Evolutionary conservation across 2,888 invertebrate genomes (phyloP).

Genomic region (Drosophila nr. perissopoda): DNA sequence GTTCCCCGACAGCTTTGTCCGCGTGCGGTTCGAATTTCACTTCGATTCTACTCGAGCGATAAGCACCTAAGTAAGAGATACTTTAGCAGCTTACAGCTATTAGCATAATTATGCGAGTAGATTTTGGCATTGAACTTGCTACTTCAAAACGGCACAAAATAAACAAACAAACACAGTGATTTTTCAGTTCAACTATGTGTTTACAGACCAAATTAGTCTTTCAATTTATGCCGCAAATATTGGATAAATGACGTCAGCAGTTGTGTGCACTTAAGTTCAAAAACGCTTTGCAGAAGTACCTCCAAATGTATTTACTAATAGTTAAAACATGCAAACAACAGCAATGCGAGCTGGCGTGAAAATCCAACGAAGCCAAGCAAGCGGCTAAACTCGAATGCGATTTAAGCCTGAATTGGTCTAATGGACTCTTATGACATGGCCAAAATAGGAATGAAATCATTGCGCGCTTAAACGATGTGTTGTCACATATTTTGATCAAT

Average conservation of each 20-base stretch:
- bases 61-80: conserved; percentile 18
- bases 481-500: neutral
- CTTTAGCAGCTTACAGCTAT: conserved; percentile 14
- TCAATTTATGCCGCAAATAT: conserved; percentile 66
- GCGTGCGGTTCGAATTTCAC: conserved; percentile 55
- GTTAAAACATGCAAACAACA: conserved; percentile 41
- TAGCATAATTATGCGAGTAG: conserved; percentile 25
- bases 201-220: conserved; percentile 69
- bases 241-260: conserved; percentile 71
- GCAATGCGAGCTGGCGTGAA: conserved; percentile 39
- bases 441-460: conserved; percentile 19
- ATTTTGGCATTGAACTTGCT: conserved; percentile 71
- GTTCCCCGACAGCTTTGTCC: conserved; percentile 63
- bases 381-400: conserved; percentile 4
- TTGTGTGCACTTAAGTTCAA: conserved; percentile 26
- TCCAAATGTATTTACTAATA: conserved; percentile 42
- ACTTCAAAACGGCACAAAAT: conserved; percentile 27
- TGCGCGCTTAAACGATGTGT: neutral
- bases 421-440: conserved; percentile 25
- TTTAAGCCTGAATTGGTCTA: conserved; percentile 27
- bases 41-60: conserved; percentile 14
- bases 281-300: conserved; percentile 26
- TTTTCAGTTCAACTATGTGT: conserved; percentile 51
- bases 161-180: conserved; percentile 34
- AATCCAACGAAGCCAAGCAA: conserved; percentile 51